Conservation (phyloP, 2,113 vertebrate genomes). For the Microcebus lehilahytsara region DNA sequence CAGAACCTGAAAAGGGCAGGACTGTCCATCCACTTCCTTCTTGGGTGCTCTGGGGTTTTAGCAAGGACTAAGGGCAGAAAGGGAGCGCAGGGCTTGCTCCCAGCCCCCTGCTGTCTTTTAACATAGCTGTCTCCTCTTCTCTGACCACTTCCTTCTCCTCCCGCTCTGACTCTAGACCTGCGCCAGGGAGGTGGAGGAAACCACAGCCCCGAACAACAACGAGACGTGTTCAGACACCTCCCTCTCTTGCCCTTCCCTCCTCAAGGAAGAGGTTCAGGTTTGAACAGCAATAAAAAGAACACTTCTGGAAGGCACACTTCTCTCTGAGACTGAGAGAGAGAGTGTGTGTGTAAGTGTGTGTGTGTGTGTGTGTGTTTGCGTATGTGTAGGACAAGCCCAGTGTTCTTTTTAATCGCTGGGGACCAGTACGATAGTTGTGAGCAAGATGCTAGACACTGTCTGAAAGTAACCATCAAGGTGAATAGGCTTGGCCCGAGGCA, state of each 20-base stretch:
- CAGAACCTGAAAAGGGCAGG: not conserved
- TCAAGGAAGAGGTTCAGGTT: not conserved
- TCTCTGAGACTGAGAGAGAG: not conserved
- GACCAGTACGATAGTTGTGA: not conserved
- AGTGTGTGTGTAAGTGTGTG: too few relatives aligned
- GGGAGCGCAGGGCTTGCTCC: not conserved
- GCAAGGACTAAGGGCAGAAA: not conserved
- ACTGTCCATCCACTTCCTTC: rapidly evolving
- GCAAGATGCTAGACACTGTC: not conserved
- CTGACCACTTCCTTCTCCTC: not conserved
- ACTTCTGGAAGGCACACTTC: not conserved
- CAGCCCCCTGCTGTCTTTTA: rapidly evolving
- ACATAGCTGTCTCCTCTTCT: not conserved
- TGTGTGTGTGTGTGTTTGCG: not conserved
- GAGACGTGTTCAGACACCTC: not conserved
- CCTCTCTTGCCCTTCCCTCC: not conserved
- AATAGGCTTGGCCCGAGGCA: not conserved
- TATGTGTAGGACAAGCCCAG: not conserved
- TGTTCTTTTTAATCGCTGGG: not conserved
- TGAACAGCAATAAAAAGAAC: not conserved
- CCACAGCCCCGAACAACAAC: not conserved
- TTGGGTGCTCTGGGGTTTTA: not conserved
- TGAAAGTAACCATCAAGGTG: not conserved
- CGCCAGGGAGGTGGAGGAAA: not conserved
- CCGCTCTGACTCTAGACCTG: not conserved